Percentiles rank a stretch among this genome's conserved stretches.
Evolutionary conservation across 2,888 invertebrate species (phyloP).

Genomic region (Acrocyrtus sp.): DNA sequence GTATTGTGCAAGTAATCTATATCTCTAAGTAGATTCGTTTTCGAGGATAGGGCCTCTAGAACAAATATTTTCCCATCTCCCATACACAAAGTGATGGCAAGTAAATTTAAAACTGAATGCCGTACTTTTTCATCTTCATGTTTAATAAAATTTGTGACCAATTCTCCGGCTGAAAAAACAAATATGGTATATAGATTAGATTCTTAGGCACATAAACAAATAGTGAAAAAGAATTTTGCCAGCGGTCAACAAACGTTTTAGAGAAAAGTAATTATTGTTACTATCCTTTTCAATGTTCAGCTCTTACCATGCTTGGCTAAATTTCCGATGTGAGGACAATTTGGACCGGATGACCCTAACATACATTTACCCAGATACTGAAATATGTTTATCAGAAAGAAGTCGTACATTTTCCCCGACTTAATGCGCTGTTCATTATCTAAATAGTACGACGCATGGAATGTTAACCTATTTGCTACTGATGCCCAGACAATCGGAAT

Average conservation of each 20-base stretch:
- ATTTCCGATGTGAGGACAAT: constrained; percentile 56
- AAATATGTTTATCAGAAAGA: constrained; percentile 52
- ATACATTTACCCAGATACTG: constrained; percentile 55
- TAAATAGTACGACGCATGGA: constrained; percentile 25
- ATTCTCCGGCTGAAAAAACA: constrained; percentile 53
- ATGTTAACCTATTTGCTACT: constrained; percentile 55
- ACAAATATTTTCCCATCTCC: constrained; percentile 57
- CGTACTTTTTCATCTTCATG: constrained; percentile 58
- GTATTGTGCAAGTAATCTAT: constrained; percentile 18
- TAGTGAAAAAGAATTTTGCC: not conserved
- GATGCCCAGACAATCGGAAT: constrained; percentile 58
- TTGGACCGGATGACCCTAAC: constrained; percentile 52
- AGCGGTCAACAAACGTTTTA: not conserved
- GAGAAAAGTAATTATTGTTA: constrained; percentile 4
- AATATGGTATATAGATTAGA: no score
- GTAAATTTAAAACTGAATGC: constrained; percentile 47
- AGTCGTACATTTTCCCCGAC: constrained; percentile 38
- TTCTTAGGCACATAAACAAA: not conserved
- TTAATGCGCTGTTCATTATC: constrained; percentile 13
- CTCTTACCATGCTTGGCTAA: constrained; percentile 56
- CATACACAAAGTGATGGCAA: constrained; percentile 49
- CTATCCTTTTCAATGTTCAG: not conserved
- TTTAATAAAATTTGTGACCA: constrained; percentile 41
- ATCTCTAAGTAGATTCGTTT: constrained; percentile 34
- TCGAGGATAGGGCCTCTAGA: constrained; percentile 51